Percentiles rank a stretch among this genome's conserved stretches.
phyloP scores from a whole-genome alignment of 2,888 invertebrate species.

The Tetheella fluctuosa region DNA sequence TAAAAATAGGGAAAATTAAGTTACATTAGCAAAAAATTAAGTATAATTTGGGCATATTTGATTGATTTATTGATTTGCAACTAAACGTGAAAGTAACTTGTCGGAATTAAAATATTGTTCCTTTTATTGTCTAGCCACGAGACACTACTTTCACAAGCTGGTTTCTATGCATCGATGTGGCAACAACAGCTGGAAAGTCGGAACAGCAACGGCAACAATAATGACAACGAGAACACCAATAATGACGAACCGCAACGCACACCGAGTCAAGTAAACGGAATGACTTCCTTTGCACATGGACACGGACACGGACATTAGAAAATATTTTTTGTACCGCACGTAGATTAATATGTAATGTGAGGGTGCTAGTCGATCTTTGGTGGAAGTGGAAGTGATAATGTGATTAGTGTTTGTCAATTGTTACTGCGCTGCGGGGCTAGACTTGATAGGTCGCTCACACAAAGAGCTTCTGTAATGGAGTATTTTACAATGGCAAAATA shows the following conservation, averaged over 20 bases:
- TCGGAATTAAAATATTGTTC: neutral
- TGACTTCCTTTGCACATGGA: constrained; percentile 41
- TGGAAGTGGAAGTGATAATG: constrained; percentile 36
- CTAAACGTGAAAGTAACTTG: no score
- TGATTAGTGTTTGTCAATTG: constrained; percentile 32
- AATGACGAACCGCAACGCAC: constrained; percentile 35
- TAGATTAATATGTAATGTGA: constrained; percentile 19
- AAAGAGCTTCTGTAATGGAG: constrained; percentile 33
- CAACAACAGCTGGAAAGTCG: constrained; percentile 90
- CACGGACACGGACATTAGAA: constrained; percentile 43
- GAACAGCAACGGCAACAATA: constrained; percentile 52
- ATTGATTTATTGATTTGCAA: no score
- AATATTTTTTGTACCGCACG: constrained; percentile 5
- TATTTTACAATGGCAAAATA: constrained; percentile 34
- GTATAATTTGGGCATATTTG: no score
- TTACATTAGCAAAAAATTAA: no score
- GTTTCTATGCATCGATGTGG: constrained; percentile 97
- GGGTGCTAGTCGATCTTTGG: constrained; percentile 38
- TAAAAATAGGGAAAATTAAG: no score
- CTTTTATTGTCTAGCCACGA: constrained; percentile 86
- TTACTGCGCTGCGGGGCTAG: constrained; percentile 27
- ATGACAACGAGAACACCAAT: constrained; percentile 37
- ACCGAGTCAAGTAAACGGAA: constrained; percentile 35
- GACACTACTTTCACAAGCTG: constrained; percentile 86
- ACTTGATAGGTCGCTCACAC: constrained; percentile 50